phyloP scores from a whole-genome alignment of 2,888 invertebrate genomes.

The Acleris literana region DNA sequence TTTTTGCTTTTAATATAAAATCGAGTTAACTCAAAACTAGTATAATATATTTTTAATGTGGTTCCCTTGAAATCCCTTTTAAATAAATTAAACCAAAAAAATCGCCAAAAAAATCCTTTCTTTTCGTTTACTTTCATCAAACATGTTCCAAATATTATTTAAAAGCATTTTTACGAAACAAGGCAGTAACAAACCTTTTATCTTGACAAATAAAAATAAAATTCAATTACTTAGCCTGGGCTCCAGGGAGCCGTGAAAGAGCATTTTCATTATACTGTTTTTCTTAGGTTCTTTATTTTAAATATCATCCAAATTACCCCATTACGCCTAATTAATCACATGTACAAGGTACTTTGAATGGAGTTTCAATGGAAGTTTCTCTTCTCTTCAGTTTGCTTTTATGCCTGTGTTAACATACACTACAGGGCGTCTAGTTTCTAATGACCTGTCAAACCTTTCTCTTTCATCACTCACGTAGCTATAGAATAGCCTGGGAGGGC shows the following conservation, averaged over 20 bases:
- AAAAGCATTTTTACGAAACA: too few species aligned
- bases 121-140: too few species aligned
- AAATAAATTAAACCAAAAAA: too few species aligned
- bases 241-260: background rate
- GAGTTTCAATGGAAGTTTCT: slow-evolving; percentile 30
- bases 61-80: too few species aligned
- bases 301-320: slow-evolving; percentile 10
- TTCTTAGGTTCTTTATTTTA: background rate
- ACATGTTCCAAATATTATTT: too few species aligned
- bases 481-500: slow-evolving; percentile 41
- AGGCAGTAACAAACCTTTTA: background rate
- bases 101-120: too few species aligned
- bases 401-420: slow-evolving; percentile 34
- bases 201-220: slow-evolving; percentile 1
- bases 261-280: background rate
- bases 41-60: too few species aligned
- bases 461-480: background rate
- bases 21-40: too few species aligned
- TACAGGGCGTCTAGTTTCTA: slow-evolving; percentile 44
- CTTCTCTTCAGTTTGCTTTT: slow-evolving; percentile 27
- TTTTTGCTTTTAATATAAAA: too few species aligned
- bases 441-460: slow-evolving; percentile 44
- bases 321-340: slow-evolving; percentile 28
- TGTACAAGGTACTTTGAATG: slow-evolving; percentile 10
- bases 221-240: slow-evolving; percentile 7